Conservation (phyloP, 2,888 invertebrate genomes). For the Agonum fuliginosum region DNA sequence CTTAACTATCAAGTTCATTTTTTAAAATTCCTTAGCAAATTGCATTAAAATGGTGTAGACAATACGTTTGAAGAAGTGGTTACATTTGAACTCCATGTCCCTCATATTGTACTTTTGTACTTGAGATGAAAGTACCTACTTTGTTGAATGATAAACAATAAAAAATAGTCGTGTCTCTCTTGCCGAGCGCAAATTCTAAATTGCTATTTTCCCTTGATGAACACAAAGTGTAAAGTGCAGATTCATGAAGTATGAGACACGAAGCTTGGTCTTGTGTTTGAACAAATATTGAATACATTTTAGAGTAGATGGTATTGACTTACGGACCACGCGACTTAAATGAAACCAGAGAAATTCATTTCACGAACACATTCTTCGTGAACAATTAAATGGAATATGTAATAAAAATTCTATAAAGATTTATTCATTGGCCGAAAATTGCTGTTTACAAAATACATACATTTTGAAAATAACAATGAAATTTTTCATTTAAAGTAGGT, state of each 20-base stretch:
- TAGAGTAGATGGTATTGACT: constrained; percentile 29
- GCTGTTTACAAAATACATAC: too few species aligned
- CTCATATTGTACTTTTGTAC: too few species aligned
- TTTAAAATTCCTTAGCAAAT: too few species aligned
- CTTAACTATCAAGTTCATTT: too few species aligned
- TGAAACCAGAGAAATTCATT: constrained; percentile 20
- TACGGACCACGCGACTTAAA: constrained; percentile 13
- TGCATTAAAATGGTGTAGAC: too few species aligned
- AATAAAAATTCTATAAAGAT: background rate
- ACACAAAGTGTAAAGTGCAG: constrained; percentile 30
- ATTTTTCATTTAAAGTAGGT: too few species aligned
- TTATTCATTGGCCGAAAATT: background rate
- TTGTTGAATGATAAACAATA: too few species aligned
- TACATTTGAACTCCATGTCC: too few species aligned
- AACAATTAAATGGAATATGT: constrained; percentile 19
- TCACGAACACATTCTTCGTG: background rate
- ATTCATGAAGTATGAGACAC: constrained; percentile 26
- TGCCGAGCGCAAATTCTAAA: background rate
- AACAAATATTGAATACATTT: constrained; percentile 36
- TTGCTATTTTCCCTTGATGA: background rate
- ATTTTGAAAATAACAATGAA: too few species aligned
- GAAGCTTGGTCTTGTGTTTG: background rate
- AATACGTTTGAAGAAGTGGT: too few species aligned
- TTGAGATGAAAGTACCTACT: too few species aligned
- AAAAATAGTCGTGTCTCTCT: background rate